Base-by-base conservation (phyloP, 2,113 vertebrate species). In the Clarias macrocephalus region DNA sequence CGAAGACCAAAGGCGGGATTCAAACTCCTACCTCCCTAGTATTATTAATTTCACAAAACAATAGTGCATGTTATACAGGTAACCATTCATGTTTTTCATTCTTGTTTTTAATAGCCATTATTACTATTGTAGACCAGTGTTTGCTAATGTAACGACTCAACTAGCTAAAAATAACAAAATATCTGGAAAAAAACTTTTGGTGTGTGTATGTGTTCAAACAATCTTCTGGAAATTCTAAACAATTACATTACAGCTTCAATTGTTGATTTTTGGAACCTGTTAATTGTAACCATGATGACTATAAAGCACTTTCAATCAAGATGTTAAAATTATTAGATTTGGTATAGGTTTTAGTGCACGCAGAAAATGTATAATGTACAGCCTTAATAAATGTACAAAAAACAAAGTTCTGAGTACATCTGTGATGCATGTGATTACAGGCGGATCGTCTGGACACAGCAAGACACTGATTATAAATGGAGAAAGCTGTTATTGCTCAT, bases 391-490 rank as follows among this genome's bases (percentile, higher is more conserved):
- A 25, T 25, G 3, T 25, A 25, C 3, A 25, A 19, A 21, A 33
- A 16, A 28, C n/a, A 52, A 86, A 12, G 25, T 82, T 37, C 56
- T 70, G 52, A 59, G 65, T 48, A 42, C 77, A 72, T 81, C 63
- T 73, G 65, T 7, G n/a, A 75, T 82, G 19, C 21, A 10, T 52
- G 13, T 73, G 81, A 82, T n/a, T n/a, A 52, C 57, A 30, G 68
- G 16, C 37, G 52, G 25, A 54, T 75, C n/a, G n/a, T 75, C 37
- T 54, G 57, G 66, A 70, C 65, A 85, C 73, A 30, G 30, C 73
- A 85, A 60, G 85, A 82, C 54, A 73, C 68, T 82, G 68, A 82
- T 65, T 87, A 82, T 82, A 63, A 63, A 73, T 81, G 66, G 66
- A 33, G 66, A 57, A 65, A 63, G 68, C 80, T 82, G 42, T 72